Evolutionary conservation across 2,797 vertebrate genomes (phyloP).

Genomic region (Monodelphis domestica): DNA sequence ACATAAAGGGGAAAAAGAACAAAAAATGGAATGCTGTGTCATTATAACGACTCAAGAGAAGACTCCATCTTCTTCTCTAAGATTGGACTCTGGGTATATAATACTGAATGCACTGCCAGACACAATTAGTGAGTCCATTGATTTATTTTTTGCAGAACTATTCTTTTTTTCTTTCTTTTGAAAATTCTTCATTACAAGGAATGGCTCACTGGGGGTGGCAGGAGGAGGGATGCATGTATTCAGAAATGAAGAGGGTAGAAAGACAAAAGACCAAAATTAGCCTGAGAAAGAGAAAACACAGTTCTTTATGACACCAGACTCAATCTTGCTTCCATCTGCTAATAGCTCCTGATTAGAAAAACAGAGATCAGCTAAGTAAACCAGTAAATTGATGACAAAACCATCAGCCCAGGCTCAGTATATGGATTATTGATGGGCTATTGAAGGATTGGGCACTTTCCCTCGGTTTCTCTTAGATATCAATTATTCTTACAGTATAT

Average conservation of each 20-base stretch:
- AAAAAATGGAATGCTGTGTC: neutral
- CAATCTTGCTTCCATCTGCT: neutral
- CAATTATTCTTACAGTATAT: neutral
- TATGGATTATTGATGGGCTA: neutral
- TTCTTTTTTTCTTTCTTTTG: neutral
- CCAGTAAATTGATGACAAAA: neutral
- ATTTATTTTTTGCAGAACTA: neutral
- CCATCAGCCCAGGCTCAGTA: neutral
- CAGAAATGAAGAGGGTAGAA: neutral
- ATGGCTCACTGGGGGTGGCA: neutral
- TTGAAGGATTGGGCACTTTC: neutral
- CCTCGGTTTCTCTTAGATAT: neutral
- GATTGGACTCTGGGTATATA: neutral
- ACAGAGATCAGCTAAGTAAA: neutral
- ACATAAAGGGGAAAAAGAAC: neutral
- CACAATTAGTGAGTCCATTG: neutral
- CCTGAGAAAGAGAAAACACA: neutral
- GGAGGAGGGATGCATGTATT: neutral
- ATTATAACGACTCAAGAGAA: neutral
- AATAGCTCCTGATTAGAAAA: neutral
- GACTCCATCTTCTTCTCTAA: neutral
- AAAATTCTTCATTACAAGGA: neutral
- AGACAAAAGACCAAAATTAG: neutral
- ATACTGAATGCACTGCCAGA: neutral
- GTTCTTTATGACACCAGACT: neutral